Evolutionary conservation across 2,113 vertebrate species (phyloP).

Genomic region (Circaetus cinerascens): DNA sequence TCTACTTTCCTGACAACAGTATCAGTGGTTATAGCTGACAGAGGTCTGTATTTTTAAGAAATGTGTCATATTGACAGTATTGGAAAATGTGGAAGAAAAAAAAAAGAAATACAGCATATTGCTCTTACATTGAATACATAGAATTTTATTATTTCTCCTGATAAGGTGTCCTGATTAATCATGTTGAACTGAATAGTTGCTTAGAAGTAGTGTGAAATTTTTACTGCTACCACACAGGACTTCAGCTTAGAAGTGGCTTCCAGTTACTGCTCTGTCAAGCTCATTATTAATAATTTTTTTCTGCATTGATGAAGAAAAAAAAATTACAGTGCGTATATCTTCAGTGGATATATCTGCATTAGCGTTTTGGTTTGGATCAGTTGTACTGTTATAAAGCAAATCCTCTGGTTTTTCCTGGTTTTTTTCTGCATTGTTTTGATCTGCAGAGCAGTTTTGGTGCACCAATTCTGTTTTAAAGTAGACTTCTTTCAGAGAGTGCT

Average conservation of each 20-base stretch:
- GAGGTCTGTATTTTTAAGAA: not conserved
- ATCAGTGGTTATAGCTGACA: not conserved
- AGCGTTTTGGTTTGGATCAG: not conserved
- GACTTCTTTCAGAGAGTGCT: not conserved
- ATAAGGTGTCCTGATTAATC: not conserved
- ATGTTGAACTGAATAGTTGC: not conserved
- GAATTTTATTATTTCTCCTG: not conserved
- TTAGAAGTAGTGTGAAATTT: not conserved
- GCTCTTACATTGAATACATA: not conserved
- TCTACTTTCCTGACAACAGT: not conserved
- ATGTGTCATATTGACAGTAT: not conserved
- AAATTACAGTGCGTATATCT: not conserved
- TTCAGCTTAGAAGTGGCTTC: not conserved
- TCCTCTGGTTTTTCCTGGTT: rapidly evolving
- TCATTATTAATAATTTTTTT: not conserved
- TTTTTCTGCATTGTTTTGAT: not conserved
- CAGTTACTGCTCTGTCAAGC: not conserved
- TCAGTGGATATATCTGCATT: not conserved
- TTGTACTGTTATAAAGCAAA: not conserved
- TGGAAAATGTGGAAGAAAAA: not conserved
- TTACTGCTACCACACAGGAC: not conserved
- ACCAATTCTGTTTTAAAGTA: not conserved
- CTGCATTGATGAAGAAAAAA: not conserved
- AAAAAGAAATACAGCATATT: not conserved
- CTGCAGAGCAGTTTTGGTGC: not conserved